Conservation (phyloP, 2,113 vertebrate species). For the Balaeniceps rex region DNA sequence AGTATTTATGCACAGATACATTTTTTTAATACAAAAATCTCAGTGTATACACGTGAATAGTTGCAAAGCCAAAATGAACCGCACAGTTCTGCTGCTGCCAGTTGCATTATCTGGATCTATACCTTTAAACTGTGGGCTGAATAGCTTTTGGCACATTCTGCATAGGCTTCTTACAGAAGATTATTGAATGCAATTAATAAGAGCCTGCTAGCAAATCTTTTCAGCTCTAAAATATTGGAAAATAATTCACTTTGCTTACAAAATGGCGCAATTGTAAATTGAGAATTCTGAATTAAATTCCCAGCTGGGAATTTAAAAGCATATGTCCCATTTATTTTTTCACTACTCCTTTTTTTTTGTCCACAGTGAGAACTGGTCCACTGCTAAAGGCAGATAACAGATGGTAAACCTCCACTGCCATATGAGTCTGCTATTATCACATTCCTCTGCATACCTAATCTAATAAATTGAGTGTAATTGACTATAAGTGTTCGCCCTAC, state of each 20-base stretch:
- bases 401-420: conserved; percentile 22
- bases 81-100: background rate
- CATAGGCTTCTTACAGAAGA: background rate
- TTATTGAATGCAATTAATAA: conserved; percentile 17
- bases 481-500: background rate
- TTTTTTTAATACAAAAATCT: background rate
- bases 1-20: background rate
- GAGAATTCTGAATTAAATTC: background rate
- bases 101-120: background rate
- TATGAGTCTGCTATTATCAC: conserved; percentile 36
- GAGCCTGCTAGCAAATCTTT: background rate
- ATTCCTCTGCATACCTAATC: conserved; percentile 18
- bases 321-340: background rate
- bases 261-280: background rate
- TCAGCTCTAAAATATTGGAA: background rate
- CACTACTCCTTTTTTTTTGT: background rate
- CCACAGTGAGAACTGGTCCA: background rate
- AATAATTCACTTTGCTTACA: background rate
- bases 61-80: background rate
- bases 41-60: background rate
- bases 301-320: background rate
- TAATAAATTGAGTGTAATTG: conserved; percentile 47
- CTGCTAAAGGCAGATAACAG: conserved; percentile 43
- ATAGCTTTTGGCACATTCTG: background rate
- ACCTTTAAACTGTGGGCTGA: background rate